Evolutionary conservation across 37 sponge, comb jelly and placozoan genomes (phyloP).

Genomic region (Haliclona indistincta): DNA sequence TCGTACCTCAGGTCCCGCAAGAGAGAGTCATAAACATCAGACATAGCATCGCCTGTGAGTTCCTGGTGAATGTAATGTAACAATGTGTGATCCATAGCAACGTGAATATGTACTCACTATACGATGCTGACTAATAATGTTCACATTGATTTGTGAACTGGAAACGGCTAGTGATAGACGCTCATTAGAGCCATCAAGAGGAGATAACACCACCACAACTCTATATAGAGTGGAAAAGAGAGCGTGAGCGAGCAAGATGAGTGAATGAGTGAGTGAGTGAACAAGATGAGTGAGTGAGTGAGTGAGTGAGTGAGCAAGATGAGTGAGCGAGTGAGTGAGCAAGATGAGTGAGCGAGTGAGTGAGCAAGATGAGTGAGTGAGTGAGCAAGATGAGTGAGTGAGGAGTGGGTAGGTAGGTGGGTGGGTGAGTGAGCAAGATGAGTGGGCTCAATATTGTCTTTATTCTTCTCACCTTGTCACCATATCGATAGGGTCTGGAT

Average conservation of each 20-base stretch:
- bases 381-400: too few species aligned
- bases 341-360: too few species aligned
- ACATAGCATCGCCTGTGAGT: constrained; percentile 7
- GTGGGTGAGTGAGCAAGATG: too few species aligned
- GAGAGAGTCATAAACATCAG: constrained; percentile 10
- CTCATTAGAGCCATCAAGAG: background rate
- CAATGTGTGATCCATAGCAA: too few species aligned
- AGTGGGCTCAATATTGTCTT: too few species aligned
- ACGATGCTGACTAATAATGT: background rate
- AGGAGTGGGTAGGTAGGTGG: too few species aligned
- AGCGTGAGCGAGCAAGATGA: too few species aligned
- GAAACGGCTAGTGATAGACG: background rate
- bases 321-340: too few species aligned
- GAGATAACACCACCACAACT: background rate
- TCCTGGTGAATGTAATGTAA: constrained; percentile 2
- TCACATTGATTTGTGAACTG: background rate
- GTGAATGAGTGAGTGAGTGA: too few species aligned
- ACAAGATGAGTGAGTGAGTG: background rate
- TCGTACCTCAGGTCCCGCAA: constrained; percentile 29
- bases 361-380: too few species aligned
- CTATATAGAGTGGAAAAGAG: too few species aligned
- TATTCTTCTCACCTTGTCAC: constrained; percentile 24
- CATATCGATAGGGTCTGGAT: constrained; percentile 33
- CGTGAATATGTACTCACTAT: background rate
- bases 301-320: background rate